Percentiles rank a stretch among this genome's conserved stretches.
Conservation (phyloP, 2,113 vertebrate genomes). For the Bubo scandiacus region DNA sequence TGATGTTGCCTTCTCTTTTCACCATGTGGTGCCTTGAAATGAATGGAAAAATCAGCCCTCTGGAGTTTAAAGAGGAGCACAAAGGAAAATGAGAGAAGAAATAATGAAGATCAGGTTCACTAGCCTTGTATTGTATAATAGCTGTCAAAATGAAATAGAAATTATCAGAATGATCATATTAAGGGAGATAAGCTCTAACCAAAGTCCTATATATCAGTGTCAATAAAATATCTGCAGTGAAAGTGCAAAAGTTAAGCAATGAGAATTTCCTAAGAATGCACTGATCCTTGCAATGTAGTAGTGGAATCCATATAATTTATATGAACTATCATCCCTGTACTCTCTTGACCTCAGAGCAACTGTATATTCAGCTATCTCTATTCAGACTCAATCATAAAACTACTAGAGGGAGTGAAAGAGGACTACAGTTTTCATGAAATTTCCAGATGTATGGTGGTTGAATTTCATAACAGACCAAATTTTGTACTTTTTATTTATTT, state of each 20-base stretch:
- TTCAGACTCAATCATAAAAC: slow-evolving; percentile 14
- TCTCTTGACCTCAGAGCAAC: slow-evolving; percentile 35
- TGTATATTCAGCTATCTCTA: slow-evolving; percentile 28
- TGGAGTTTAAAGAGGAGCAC: neutral
- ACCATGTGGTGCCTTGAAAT: neutral
- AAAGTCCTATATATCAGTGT: neutral
- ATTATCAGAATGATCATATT: slow-evolving; percentile 49
- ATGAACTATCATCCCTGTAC: slow-evolving; percentile 31
- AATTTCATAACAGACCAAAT: neutral
- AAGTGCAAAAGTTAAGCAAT: slow-evolving; percentile 40
- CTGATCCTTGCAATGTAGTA: slow-evolving; percentile 39
- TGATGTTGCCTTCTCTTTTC: neutral
- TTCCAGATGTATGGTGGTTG: neutral
- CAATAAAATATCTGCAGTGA: slow-evolving; percentile 12
- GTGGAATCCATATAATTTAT: slow-evolving; percentile 44
- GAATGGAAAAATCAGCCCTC: neutral
- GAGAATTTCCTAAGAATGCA: slow-evolving; percentile 41
- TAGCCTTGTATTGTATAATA: slow-evolving; percentile 38
- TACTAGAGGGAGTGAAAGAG: neutral
- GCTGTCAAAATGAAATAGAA: slow-evolving; percentile 58
- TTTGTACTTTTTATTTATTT: neutral
- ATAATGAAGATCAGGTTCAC: slow-evolving; percentile 53
- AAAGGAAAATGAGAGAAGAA: slow-evolving; percentile 45
- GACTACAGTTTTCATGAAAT: neutral
- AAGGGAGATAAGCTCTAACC: slow-evolving; percentile 36